These are phyloP conservation scores for Carduelis carduelis DNA, from an alignment of 2,797 vertebrate genomes.

Conservation along the genomic window DNA sequence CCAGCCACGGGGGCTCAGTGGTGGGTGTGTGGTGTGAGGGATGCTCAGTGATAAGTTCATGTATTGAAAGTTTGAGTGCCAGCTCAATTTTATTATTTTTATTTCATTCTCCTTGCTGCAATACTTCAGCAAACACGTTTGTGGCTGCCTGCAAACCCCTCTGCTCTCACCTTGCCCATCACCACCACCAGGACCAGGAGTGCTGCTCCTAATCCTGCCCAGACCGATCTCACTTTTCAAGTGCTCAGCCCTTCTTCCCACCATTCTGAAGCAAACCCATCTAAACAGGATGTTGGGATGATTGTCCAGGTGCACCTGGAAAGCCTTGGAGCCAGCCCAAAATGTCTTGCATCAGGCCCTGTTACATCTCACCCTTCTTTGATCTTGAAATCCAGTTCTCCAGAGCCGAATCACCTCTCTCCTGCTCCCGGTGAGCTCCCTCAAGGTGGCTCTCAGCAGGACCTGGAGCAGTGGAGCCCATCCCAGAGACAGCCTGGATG, in stretches of 20 bases:
- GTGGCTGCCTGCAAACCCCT: neutral
- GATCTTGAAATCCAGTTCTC: neutral
- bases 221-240: neutral
- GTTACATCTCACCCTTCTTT: neutral
- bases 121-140: neutral
- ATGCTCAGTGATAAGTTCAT: neutral
- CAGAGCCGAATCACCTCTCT: neutral
- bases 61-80: neutral
- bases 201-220: neutral
- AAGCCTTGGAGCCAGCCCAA: neutral
- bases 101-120: neutral
- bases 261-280: fast-evolving
- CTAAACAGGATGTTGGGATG: neutral
- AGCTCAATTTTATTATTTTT: neutral
- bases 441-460: neutral
- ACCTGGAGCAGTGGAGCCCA: neutral
- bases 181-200: fast-evolving
- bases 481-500: neutral
- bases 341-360: fast-evolving
- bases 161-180: neutral
- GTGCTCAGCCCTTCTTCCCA: neutral
- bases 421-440: neutral
- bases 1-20: fast-evolving
- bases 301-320: neutral
- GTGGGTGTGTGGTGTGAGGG: neutral